Percentiles rank a stretch among this genome's conserved stretches.
phyloP scores from a whole-genome alignment of 2,888 invertebrate genomes.

The Andrena haemorrhoa region DNA sequence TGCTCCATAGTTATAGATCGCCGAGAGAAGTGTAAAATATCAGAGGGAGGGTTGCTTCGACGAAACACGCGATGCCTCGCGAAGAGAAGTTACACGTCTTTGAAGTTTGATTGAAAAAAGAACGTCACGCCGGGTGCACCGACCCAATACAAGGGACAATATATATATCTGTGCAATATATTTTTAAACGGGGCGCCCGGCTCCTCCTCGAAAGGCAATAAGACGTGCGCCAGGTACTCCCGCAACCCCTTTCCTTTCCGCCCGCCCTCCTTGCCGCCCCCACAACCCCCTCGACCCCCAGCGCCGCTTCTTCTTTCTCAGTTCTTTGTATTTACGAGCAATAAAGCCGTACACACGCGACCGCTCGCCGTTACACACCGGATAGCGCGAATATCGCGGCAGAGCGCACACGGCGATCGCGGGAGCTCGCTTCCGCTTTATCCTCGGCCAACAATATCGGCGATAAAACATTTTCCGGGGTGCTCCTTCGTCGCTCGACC shows the following conservation, averaged over 20 bases:
- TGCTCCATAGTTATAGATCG: neutral
- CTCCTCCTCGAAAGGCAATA: slow-evolving; percentile 52
- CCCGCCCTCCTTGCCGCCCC: neutral
- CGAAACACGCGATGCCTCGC: neutral
- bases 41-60: neutral
- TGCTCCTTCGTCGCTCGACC: slow-evolving; percentile 13
- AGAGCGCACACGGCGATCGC: slow-evolving; percentile 47
- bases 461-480: slow-evolving; percentile 58
- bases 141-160: neutral
- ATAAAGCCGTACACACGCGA: slow-evolving; percentile 59
- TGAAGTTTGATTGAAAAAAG: slow-evolving; percentile 23
- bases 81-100: neutral
- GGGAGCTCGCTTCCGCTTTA: slow-evolving; percentile 42
- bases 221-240: slow-evolving; percentile 47
- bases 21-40: neutral
- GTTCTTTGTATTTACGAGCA: slow-evolving; percentile 66
- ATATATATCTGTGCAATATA: slow-evolving; percentile 35
- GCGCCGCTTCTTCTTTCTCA: slow-evolving; percentile 30
- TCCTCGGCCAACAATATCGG: slow-evolving; percentile 57
- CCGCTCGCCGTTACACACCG: slow-evolving; percentile 39
- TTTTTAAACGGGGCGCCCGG: slow-evolving; percentile 43
- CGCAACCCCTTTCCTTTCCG: slow-evolving; percentile 10
- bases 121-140: slow-evolving; percentile 16
- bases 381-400: slow-evolving; percentile 55
- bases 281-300: neutral